Base-by-base conservation (phyloP, 1,140 invertebrate species). In the Yoshiicerus persimilis region DNA sequence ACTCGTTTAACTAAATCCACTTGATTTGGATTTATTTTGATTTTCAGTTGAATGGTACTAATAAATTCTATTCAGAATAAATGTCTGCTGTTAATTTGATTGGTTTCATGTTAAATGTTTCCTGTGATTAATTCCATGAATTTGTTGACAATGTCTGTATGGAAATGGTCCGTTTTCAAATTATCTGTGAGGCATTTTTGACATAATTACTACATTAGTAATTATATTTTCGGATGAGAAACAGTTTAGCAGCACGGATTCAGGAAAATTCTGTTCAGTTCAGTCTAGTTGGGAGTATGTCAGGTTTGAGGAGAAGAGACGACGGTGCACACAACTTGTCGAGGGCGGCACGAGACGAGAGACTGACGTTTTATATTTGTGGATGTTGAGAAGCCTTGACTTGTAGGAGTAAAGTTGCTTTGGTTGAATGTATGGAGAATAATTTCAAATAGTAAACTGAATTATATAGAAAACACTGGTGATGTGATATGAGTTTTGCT, bases 361-460 rank as follows among this genome's bases (percentile, higher is more conserved):
- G 66, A 70, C 66, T 70, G 30, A 56, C 47, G 47, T 56, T 70
- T 27, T 70, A 70, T 70, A 70, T 25, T 47, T 30, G 25, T 70
- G 66, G 25, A 70, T 70, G 66, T 70, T 70, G 66, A 70, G 66
- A 70, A 70, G 66, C 25, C 30, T 27, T 70, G 66, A 70, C 66
- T 70, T 70, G 66, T 70, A 70, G 66, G 66, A 70, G 66, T 70
- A 30, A 13, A 27, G 66, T 70, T 25, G n/a, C n/a, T n/a, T n/a
- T n/a, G 23, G 66, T 70, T 70, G 66, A 70, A 70, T 70, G 66
- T 70, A 70, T 70, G 75, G 30, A 38, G 75, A 80, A 80, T 80
- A 80, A 36, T 80, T 80, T 80, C 20, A 36, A 80, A 38, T 80
- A 80, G 75, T 80, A 80, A 80, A 80, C 34, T 80, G 75, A 80